Base-by-base conservation (phyloP, 2,888 invertebrate genomes). In the Pantelozetes paolii region DNA sequence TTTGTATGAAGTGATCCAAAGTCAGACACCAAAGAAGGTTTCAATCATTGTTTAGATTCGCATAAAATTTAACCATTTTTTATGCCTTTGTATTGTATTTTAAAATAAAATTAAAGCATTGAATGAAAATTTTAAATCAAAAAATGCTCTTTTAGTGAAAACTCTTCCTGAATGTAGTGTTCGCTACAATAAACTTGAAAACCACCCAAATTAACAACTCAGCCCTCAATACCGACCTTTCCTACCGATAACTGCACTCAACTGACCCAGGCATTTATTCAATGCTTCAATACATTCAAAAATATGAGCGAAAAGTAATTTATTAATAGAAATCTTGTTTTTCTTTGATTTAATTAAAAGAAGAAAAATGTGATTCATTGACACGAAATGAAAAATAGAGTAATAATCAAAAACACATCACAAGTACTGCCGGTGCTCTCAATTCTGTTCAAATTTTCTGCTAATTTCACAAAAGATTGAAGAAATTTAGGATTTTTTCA, bases 141-240 rank as follows among this genome's bases (percentile, higher is more conserved):
- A 48, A 48, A 48, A 48, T 11, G 20, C 48, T 20, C n/a, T 48
- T 18, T 48, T 20, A 20, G 48, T 18, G 2, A 26, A 54, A 54
- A n/a, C 36, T 15, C 62, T 62, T 62, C 62, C 62, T 30, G 30
- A 62, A 32, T 62, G 2, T 2, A 62, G 32, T 62, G 32, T 62
- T 30, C 62, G 62, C 62, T 62, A 62, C 62, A 62, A 62, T 62
- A 62, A 62, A 62, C 62, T 32, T 62, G 62, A 62, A 62, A 62
- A 62, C 9, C 62, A 11, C 32, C 62, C 62, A 62, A 62, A 62
- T 62, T 62, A 62, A 62, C 62, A 8, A 20, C 32, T 62, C 36
- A 62, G 32, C 28, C 62, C 20, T 32, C 20, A 3, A 62, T 62
- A 32, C 20, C 11, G 20, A 18, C 3, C 3, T 28, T 23, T 18